Evolutionary conservation across 2,888 invertebrate genomes (phyloP).

Genomic region (Monopis laevigella): DNA sequence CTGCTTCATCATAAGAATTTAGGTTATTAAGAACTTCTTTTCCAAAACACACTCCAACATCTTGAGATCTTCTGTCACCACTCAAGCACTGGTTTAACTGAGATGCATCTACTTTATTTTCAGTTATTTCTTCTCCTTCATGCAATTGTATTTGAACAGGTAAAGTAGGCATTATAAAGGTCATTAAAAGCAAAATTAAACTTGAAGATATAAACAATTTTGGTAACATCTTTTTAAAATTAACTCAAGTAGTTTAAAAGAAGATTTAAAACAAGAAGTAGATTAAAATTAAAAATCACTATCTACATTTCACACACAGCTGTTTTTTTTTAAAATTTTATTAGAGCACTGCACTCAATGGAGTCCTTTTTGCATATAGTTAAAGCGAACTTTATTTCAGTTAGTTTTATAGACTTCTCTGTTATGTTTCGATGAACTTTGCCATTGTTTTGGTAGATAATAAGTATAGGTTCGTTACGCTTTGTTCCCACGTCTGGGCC

Average conservation of each 20-base stretch:
- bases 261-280: slow-evolving; percentile 2
- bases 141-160: slow-evolving; percentile 42
- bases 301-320: not conserved
- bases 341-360: slow-evolving; percentile 8
- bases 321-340: not conserved
- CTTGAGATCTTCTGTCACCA: slow-evolving; percentile 38
- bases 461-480: slow-evolving; percentile 40
- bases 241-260: not conserved
- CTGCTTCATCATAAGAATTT: slow-evolving; percentile 71
- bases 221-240: slow-evolving; percentile 22
- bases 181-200: slow-evolving; percentile 23
- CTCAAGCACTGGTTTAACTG: slow-evolving; percentile 51
- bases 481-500: slow-evolving; percentile 43
- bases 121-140: slow-evolving; percentile 45
- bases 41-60: slow-evolving; percentile 73
- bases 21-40: slow-evolving; percentile 73
- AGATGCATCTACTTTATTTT: slow-evolving; percentile 38
- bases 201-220: slow-evolving; percentile 17
- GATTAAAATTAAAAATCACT: not conserved
- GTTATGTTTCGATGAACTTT: slow-evolving; percentile 63
- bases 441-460: slow-evolving; percentile 51
- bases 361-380: slow-evolving; percentile 7
- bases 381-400: slow-evolving; percentile 16
- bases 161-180: slow-evolving; percentile 35
- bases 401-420: slow-evolving; percentile 59